phyloP scores from a whole-genome alignment of 2,888 invertebrate genomes.

The Imbricaverruca yamaguchii region DNA sequence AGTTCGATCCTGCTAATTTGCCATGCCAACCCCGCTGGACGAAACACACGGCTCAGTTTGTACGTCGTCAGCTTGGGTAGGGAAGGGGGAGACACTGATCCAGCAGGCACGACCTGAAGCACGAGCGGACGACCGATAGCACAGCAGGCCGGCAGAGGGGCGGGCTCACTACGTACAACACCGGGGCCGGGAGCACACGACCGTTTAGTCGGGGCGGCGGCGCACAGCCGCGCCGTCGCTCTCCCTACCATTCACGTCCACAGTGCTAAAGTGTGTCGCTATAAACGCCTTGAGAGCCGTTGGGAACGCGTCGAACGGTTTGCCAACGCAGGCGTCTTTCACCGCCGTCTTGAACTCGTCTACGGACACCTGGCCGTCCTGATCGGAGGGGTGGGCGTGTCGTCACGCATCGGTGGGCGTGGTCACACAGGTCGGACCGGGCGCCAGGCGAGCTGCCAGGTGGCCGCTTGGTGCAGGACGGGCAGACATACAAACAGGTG shows the following conservation, averaged over 20 bases:
- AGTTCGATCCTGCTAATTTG: no score
- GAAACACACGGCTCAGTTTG: no score
- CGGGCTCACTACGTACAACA: neutral
- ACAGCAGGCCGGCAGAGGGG: no score
- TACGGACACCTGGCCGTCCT: conserved; percentile 73
- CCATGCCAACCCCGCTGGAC: no score
- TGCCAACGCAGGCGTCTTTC: conserved; percentile 68
- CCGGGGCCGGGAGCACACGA: neutral
- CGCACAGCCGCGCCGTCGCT: no score
- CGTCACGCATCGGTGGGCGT: neutral
- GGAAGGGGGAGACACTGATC: no score
- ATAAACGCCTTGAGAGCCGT: conserved; percentile 80
- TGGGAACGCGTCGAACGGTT: conserved; percentile 68
- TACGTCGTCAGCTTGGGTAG: no score
- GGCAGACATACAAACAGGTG: neutral
- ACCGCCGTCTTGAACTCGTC: conserved; percentile 76
- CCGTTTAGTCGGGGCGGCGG: no score
- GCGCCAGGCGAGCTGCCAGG: neutral
- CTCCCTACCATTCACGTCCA: conserved; percentile 59
- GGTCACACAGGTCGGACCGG: neutral
- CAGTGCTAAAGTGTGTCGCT: conserved; percentile 71
- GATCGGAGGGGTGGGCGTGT: conserved; percentile 31
- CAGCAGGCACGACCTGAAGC: no score
- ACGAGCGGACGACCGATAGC: no score
- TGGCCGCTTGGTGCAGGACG: neutral